Base-by-base conservation (phyloP, 92 coral and sea anemone species). In the Umimayanthus chanpuru region DNA sequence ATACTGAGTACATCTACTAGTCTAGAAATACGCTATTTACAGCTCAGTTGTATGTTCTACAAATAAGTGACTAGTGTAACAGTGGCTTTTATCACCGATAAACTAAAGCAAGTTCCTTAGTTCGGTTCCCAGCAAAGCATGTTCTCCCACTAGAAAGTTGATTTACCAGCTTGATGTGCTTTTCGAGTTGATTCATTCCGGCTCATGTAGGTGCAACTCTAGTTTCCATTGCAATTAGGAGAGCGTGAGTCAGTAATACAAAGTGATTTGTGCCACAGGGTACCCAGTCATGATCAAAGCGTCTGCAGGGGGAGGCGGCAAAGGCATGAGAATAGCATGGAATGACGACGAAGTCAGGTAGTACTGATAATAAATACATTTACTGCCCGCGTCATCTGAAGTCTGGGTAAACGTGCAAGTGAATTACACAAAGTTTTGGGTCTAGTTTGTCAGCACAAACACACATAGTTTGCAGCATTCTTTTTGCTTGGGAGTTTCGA, bases 271-370 rank as follows among this genome's bases (percentile, higher is more conserved):
- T 61, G 1, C 76, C 26, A 32, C 88, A 95, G 99, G 99, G 73
- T 97, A 95, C 66, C 99, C 99, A 44, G 99, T 97, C 23, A 97
- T 97, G 99, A 91, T 97, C 65, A 97, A 97, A 85, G 99, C 99
- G 9, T 97, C 99, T 15, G 99, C 99, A 29, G 99, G 99, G 6
- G 99, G 99, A 55, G 99, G 99, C 1, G 99, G 99, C 28, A 97
- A 97, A 94, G 99, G 99, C 75, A 97, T 97, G 99, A 92, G 99
- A 67, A 94, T 97, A 80, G 95, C 99, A 23, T 97, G 99, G 99
- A 94, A 95, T 95, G 99, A 97, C 68, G 92, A 94, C 25, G 97
- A 97, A 94, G 93, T 95, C 75, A 95, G 92, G 99, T 97, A 53
- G 58, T 26, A 32, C 49, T 26, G 38, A 43, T 12, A 4, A 61